Base-by-base conservation (phyloP, 2,888 invertebrate genomes). In the Clunio marinus region DNA sequence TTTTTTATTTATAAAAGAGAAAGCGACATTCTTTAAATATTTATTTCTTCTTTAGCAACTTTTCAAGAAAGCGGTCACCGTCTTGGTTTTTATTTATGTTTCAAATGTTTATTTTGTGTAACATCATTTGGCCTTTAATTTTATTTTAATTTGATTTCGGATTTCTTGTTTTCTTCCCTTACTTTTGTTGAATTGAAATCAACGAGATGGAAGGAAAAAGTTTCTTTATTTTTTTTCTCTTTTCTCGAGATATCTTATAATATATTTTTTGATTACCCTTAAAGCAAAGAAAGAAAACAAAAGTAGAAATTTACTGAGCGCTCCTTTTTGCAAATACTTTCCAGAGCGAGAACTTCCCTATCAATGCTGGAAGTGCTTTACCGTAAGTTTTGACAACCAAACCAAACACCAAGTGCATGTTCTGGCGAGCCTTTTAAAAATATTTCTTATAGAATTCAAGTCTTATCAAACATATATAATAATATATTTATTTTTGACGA, bases 401-500 rank as follows among this genome's bases (percentile, higher is more conserved):
- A 59, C 32, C 27, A 32, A 58, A 35, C 32, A 59, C 22, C n/a
- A 57, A 59, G 59, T 59, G 59, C 59, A 59, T 59, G 59, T 59
- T 59, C 32, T 59, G 59, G 59, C 35, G 27, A 59, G 32, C 35
- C 32, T 59, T 15, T 59, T 59, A 57, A 22, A 32, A 7, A 27
- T 20, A 57, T 57, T 57, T 57, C 57, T 57, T 57, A 51, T 57
- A 57, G 57, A 57, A 57, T n/a, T n/a, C n/a, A n/a, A 57, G 57
- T 57, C 57, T 57, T 57, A 27, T 51, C 7, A 51, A n/a, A 17
- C 41, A 51, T n/a, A n/a, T n/a, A n/a, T n/a, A n/a, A n/a, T 51
- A 51, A 51, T 51, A 20, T 51, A 51, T n/a, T 41, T 51, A 20
- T 8, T 32, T 51, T 51, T 51, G 51, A 51, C 17, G 51, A 51